Percentiles rank a stretch among this genome's conserved stretches.
Conservation (phyloP, 2,888 invertebrate species). For the Ecdyonurus torrentis region DNA sequence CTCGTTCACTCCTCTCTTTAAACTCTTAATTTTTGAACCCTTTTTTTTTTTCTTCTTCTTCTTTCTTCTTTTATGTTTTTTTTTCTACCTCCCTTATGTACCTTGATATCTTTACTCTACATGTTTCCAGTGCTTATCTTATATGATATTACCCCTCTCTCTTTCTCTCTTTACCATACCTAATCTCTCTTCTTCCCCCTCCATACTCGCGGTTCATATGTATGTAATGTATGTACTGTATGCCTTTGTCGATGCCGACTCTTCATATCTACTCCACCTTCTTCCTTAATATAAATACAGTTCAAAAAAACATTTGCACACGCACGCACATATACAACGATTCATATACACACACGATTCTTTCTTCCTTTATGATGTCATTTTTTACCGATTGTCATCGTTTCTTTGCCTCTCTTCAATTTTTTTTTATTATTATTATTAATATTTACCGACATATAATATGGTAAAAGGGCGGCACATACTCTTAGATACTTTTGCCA, state of each 20-base stretch:
- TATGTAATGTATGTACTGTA: not conserved
- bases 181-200: too few relatives aligned
- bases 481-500: not conserved
- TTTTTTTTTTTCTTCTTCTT: conserved; percentile 4
- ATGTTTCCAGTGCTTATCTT: not conserved
- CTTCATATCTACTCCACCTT: not conserved
- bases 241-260: not conserved
- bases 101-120: not conserved
- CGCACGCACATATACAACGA: not conserved
- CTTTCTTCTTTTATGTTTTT: not conserved
- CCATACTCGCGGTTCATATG: too few relatives aligned
- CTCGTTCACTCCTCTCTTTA: conserved; percentile 4
- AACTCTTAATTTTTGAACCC: too few relatives aligned
- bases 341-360: not conserved
- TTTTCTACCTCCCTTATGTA: not conserved
- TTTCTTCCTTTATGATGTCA: not conserved
- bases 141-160: not conserved
- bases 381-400: not conserved
- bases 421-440: not conserved
- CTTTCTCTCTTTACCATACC: too few relatives aligned
- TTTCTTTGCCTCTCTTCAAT: too few relatives aligned
- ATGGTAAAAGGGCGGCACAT: not conserved
- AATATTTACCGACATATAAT: not conserved
- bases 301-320: not conserved
- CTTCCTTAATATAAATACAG: not conserved